Conservation (phyloP, 2,797 vertebrate genomes). For the Furcifer pardalis region DNA sequence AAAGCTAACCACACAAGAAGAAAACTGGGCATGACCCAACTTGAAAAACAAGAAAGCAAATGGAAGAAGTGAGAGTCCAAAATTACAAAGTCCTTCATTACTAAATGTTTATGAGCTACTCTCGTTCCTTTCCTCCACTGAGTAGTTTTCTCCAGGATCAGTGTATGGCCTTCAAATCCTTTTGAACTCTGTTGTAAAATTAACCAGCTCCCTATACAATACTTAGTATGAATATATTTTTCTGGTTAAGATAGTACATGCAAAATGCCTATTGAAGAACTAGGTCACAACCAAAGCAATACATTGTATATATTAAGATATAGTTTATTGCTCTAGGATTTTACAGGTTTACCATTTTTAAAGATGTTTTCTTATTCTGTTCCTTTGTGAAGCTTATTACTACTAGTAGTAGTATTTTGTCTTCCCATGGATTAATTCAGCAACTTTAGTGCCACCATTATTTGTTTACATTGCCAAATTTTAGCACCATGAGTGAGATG, state of each 20-base stretch:
- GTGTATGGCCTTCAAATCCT: neutral
- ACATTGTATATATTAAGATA: neutral
- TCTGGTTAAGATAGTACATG: neutral
- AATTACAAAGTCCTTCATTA: neutral
- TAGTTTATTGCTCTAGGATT: neutral
- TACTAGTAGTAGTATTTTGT: neutral
- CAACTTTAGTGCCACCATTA: neutral
- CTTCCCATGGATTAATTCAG: neutral
- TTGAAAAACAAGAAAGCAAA: neutral
- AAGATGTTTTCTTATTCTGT: neutral
- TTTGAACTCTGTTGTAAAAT: neutral
- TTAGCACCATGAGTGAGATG: neutral
- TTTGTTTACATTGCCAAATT: neutral
- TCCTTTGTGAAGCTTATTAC: neutral
- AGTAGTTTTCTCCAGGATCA: neutral
- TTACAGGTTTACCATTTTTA: neutral
- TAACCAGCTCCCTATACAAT: neutral
- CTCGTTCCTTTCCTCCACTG: constrained; percentile 15
- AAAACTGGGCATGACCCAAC: neutral
- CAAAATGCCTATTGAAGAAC: neutral
- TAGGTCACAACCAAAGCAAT: neutral
- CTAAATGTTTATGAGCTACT: neutral
- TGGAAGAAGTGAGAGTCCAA: constrained; percentile 14
- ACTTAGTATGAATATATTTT: neutral
- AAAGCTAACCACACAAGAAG: neutral